phyloP scores from a whole-genome alignment of 1,140 invertebrate species.

The Drosophila ambigua region DNA sequence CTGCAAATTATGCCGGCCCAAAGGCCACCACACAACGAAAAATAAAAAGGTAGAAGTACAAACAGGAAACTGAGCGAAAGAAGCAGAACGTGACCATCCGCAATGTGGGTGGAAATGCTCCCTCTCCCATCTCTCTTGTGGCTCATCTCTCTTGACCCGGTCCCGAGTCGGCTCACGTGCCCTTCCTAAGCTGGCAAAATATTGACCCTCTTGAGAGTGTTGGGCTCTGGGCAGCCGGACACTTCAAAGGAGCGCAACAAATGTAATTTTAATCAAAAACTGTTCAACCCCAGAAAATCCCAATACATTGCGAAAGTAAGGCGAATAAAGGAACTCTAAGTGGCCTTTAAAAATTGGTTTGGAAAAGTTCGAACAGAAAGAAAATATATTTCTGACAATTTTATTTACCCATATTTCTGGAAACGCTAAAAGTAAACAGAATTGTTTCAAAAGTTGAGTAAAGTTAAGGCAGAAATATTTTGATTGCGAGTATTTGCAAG shows the following conservation, averaged over 20 bases:
- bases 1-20: slow-evolving; percentile 47
- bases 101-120: slow-evolving; percentile 3
- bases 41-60: slow-evolving; percentile 40
- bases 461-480: background rate
- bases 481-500: background rate
- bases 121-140: slow-evolving; percentile 9
- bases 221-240: slow-evolving; percentile 15
- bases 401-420: slow-evolving; percentile 33
- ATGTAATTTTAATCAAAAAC: slow-evolving; percentile 71
- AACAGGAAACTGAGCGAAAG: slow-evolving; percentile 7
- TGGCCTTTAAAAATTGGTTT: slow-evolving; percentile 18
- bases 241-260: slow-evolving; percentile 55
- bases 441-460: background rate
- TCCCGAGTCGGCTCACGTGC: slow-evolving; percentile 20
- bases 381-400: slow-evolving; percentile 23
- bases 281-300: slow-evolving; percentile 44
- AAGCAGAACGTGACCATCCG: slow-evolving; percentile 43
- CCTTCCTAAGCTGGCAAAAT: slow-evolving; percentile 38
- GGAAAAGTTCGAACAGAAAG: slow-evolving; percentile 1
- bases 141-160: slow-evolving; percentile 2
- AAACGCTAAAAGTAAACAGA: slow-evolving; percentile 13
- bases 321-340: slow-evolving; percentile 7
- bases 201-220: slow-evolving; percentile 29
- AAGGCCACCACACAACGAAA: slow-evolving; percentile 1
- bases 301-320: slow-evolving; percentile 36